These are phyloP conservation scores for Scolopax mira DNA, from an alignment of 2,113 vertebrate species.

Conservation along the genomic window DNA sequence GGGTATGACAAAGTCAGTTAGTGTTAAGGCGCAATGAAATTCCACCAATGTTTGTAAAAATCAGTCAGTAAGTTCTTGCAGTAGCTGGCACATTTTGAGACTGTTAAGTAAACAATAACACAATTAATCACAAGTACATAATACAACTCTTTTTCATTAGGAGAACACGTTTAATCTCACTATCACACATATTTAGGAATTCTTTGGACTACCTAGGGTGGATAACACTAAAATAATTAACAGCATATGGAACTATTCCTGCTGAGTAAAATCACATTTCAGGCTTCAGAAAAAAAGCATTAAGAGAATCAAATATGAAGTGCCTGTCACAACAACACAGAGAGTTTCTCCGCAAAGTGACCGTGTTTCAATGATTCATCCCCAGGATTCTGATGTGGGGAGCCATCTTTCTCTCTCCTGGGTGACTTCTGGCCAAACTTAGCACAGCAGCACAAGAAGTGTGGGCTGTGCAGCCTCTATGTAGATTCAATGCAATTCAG, in stretches of 20 bases:
- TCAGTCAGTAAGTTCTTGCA: neutral
- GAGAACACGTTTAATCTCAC: neutral
- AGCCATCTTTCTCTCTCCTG: neutral
- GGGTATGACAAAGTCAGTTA: constrained; percentile 8
- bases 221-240: neutral
- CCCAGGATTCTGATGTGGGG: neutral
- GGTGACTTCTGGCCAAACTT: neutral
- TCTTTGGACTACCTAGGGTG: neutral
- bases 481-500: neutral
- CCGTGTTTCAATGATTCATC: neutral
- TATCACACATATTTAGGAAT: neutral
- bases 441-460: neutral
- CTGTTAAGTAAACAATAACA: neutral
- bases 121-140: neutral
- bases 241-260: neutral
- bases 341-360: neutral
- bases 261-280: neutral
- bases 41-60: constrained; percentile 18
- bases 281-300: neutral
- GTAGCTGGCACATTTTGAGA: neutral
- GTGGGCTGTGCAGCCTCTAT: neutral
- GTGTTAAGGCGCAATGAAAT: neutral
- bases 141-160: neutral
- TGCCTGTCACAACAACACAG: neutral
- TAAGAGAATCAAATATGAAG: neutral